Base-by-base conservation (phyloP, 2,888 invertebrate genomes). In the Resseliella maxima region DNA sequence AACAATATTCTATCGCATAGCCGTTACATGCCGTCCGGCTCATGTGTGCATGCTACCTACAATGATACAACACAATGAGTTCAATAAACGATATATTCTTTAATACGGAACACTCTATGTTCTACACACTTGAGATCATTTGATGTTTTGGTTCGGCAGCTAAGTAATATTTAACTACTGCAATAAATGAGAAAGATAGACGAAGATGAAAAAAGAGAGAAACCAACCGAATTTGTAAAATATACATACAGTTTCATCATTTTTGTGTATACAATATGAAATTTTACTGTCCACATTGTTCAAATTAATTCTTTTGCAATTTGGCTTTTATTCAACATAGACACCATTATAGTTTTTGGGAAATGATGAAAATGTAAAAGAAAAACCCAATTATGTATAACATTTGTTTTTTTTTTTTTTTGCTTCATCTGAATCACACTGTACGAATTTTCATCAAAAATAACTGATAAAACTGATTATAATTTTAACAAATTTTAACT, bases 21-120 rank as follows among this genome's bases (percentile, higher is more conserved):
- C 18, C 46, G 46, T 18, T 50, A 8, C 27, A 12, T 24, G 24
- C 27, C 59, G 27, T 27, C 27, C 59, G 24, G 31, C 35, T 31
- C 27, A 50, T 50, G 31, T 31, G 31, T 31, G n/a, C 15, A 24
- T 31, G 24, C 59, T 18, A 50, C 27, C 59, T 5, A 59, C 2
- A 59, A 59, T 27, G 35, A 72, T 31, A 72, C 72, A 35, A 15
- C 31, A 12, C 35, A 35, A 27, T 31, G 72, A 72, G 72, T 72
- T 72, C 72, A 72, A 72, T 72, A 72, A 72, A 72, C 72, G 72
- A 72, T 72, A 31, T 72, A 72, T 72, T 72, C 72, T 72, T 72
- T 15, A 72, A 72, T 72, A 72, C 31, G 72, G 59, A 59, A 59
- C 59, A 3, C 24, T 15, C 15, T 0, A 15, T 0, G 72, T 72